phyloP scores from a whole-genome alignment of 2,797 vertebrate species.

The Heteromormyrus szaboi region DNA sequence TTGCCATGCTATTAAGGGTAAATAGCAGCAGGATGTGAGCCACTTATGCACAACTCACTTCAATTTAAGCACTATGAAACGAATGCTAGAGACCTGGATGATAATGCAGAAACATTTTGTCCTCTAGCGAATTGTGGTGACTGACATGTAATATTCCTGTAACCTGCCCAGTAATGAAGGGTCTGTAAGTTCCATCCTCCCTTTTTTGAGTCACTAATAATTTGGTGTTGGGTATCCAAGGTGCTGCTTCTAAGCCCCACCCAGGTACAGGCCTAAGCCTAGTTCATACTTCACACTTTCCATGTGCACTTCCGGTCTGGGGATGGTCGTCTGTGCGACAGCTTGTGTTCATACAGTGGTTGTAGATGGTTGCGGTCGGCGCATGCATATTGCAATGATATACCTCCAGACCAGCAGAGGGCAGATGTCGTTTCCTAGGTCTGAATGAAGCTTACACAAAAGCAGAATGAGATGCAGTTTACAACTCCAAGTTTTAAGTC shows the following conservation, averaged over 20 bases:
- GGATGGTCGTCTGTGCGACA: background rate
- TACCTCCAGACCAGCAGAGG: background rate
- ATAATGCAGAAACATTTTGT: slow-evolving; percentile 20
- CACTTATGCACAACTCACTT: background rate
- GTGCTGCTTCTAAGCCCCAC: background rate
- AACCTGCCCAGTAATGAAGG: slow-evolving; percentile 33
- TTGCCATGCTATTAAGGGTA: background rate
- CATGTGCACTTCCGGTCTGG: background rate
- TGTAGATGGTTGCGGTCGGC: background rate
- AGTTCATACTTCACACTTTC: background rate
- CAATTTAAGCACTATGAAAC: background rate
- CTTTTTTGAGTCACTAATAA: slow-evolving; percentile 24
- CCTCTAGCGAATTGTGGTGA: slow-evolving; percentile 46
- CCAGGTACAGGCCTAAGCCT: background rate
- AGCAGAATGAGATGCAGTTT: background rate
- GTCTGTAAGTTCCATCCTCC: slow-evolving; percentile 46
- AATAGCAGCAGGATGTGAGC: background rate
- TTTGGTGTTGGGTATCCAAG: slow-evolving; percentile 34
- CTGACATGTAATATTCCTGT: slow-evolving; percentile 52
- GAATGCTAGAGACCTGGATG: background rate
- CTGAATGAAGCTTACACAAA: background rate
- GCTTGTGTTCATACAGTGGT: background rate
- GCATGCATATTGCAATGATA: background rate
- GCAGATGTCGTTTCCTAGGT: background rate
- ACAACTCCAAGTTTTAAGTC: background rate